Evolutionary conservation across 2,797 vertebrate genomes (phyloP).

Genomic region (Alectoris magna): DNA sequence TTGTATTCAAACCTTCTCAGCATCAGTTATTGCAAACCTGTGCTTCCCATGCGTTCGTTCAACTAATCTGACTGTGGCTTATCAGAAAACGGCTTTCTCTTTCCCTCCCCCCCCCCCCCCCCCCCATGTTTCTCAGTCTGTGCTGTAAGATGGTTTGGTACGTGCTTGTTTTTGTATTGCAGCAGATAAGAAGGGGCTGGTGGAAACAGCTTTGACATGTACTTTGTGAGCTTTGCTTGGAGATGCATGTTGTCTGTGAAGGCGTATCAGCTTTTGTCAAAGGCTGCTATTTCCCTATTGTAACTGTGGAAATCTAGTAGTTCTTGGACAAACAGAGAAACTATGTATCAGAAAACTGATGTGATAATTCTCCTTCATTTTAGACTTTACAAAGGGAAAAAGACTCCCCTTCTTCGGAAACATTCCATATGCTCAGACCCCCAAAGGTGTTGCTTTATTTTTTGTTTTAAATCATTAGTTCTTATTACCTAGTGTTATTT

Average conservation of each 20-base stretch:
- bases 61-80: conserved; percentile 76
- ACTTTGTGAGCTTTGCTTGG: conserved; percentile 76
- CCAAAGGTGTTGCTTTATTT: conserved; percentile 95
- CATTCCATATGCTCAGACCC: conserved; percentile 99
- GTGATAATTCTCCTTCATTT: conserved; percentile 97
- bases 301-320: conserved; percentile 70
- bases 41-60: conserved; percentile 65
- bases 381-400: conserved; percentile 99
- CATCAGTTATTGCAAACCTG: conserved; percentile 63
- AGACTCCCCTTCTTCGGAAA: conserved; percentile 99
- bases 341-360: conserved; percentile 84
- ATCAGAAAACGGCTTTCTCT: conserved; percentile 69
- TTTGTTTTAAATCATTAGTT: conserved; percentile 77
- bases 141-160: conserved; percentile 69
- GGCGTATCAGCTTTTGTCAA: conserved; percentile 83
- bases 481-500: conserved; percentile 48
- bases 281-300: conserved; percentile 78
- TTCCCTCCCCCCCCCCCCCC: neutral
- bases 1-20: conserved; percentile 63
- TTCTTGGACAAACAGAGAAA: conserved; percentile 55
- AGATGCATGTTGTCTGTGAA: conserved; percentile 84
- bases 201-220: conserved; percentile 72
- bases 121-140: conserved; percentile 21
- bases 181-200: conserved; percentile 72
- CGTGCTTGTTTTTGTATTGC: conserved; percentile 69